These are phyloP conservation scores for Apotomis turbidana DNA, from an alignment of 2,888 invertebrate genomes.

Conservation along the genomic window DNA sequence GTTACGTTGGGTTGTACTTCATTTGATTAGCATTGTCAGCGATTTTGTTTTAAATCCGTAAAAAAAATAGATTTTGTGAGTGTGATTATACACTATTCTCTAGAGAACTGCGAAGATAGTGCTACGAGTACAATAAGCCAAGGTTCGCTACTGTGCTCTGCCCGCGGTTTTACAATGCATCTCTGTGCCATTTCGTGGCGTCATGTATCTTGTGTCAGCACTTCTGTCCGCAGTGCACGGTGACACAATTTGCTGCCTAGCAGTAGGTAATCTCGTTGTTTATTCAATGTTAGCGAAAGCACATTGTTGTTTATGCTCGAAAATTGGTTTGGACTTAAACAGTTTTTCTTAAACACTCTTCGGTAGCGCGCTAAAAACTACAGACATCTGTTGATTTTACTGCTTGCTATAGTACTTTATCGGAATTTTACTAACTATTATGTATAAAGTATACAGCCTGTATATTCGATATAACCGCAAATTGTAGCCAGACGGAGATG, in stretches of 20 bases:
- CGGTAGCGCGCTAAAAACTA: no score
- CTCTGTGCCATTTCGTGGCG: conserved; percentile 2
- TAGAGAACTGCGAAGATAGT: background rate
- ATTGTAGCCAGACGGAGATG: no score
- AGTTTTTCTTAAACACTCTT: background rate
- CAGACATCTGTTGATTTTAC: no score
- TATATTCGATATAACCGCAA: no score
- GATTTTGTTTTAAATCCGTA: no score
- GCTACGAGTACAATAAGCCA: background rate
- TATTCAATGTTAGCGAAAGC: conserved; percentile 12
- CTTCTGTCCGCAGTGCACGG: conserved; percentile 13
- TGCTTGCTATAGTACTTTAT: no score
- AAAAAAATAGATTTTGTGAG: no score
- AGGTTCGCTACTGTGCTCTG: background rate
- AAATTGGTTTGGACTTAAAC: background rate
- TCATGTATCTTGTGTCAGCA: conserved; percentile 18
- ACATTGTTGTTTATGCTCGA: background rate
- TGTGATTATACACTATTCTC: background rate
- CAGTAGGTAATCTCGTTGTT: conserved; percentile 14
- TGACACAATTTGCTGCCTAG: conserved; percentile 6
- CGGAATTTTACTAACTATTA: no score
- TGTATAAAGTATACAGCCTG: no score
- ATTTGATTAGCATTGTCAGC: no score
- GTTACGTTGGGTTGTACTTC: no score
- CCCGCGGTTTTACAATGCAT: background rate